A percentile compares a stretch with the other conserved stretches of the same genome.
Conservation (phyloP, 2,113 vertebrate species). For the Zosterops japonicus region DNA sequence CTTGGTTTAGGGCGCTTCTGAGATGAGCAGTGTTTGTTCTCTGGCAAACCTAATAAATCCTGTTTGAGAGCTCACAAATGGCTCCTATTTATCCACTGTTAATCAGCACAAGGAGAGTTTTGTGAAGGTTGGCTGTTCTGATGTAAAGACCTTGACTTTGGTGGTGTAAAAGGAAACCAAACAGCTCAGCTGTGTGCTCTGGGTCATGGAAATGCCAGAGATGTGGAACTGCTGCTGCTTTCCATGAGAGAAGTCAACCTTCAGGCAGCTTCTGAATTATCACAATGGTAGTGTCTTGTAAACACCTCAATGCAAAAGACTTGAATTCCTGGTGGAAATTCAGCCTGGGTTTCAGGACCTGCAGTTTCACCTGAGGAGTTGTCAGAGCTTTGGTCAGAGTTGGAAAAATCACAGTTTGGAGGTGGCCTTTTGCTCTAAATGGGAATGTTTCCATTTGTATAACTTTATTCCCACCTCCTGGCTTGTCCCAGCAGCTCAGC, state of each 20-base stretch:
- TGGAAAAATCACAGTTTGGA: background rate
- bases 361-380: background rate
- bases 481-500: background rate
- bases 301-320: background rate
- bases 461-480: background rate
- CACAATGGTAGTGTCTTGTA: background rate
- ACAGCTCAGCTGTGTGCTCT: background rate
- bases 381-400: background rate
- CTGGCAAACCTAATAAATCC: background rate
- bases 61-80: background rate
- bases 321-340: background rate
- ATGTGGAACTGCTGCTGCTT: background rate
- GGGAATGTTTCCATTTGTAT: background rate
- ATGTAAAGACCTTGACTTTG: background rate
- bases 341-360: background rate
- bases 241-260: background rate
- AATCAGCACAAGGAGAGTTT: background rate
- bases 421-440: background rate
- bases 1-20: background rate
- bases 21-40: background rate
- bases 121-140: background rate
- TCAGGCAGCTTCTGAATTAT: background rate
- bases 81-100: background rate
- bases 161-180: background rate
- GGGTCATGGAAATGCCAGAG: background rate